These are phyloP conservation scores for Melanaphis sacchari DNA, from an alignment of 1,140 invertebrate genomes.

Conservation along the genomic window DNA sequence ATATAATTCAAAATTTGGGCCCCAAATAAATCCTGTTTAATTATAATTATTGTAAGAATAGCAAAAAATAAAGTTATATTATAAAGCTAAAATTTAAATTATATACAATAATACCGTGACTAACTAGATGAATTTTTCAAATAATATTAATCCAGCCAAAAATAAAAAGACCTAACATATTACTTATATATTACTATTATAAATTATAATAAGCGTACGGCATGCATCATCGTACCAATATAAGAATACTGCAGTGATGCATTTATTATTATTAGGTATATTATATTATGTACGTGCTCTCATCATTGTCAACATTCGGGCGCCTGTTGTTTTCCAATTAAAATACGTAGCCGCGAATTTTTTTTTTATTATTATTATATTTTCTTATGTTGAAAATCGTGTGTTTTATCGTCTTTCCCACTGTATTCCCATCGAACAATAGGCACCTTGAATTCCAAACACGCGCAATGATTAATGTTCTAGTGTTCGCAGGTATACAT, in stretches of 20 bases:
- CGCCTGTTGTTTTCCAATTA: slow-evolving; percentile 49
- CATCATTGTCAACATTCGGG: background rate
- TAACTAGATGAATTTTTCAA: background rate
- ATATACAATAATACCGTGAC: background rate
- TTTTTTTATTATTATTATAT: background rate
- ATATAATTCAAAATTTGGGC: too few relatives aligned
- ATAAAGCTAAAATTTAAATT: too few relatives aligned
- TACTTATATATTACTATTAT: background rate
- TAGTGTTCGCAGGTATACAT: background rate
- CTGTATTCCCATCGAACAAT: slow-evolving; percentile 37
- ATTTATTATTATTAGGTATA: slow-evolving; percentile 20
- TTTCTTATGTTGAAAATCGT: slow-evolving; percentile 15
- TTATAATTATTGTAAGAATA: background rate
- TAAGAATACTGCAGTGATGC: background rate
- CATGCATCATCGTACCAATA: background rate
- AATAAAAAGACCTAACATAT: background rate
- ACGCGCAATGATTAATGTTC: slow-evolving; percentile 28
- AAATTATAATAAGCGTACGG: background rate
- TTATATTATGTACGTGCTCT: background rate
- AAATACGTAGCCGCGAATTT: background rate
- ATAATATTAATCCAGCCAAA: background rate
- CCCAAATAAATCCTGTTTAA: too few relatives aligned
- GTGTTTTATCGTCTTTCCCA: slow-evolving; percentile 39
- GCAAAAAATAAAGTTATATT: background rate
- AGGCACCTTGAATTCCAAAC: slow-evolving; percentile 39